A percentile compares a stretch with the other conserved stretches of the same genome.
phyloP scores from a whole-genome alignment of 2,888 invertebrate genomes.

The Drepana falcataria region DNA sequence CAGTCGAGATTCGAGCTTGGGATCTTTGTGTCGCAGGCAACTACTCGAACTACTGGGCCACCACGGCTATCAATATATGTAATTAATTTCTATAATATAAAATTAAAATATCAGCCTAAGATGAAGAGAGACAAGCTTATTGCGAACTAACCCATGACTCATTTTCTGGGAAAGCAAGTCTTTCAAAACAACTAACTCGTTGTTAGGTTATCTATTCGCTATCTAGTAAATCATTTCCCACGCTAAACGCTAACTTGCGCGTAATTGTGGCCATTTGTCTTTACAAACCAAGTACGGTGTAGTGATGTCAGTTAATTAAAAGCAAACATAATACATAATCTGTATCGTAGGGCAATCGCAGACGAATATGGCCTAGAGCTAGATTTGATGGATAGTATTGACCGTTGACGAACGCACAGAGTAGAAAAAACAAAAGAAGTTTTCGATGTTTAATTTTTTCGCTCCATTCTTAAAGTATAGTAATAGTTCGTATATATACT shows the following conservation, averaged over 20 bases:
- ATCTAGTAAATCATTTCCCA: constrained; percentile 56
- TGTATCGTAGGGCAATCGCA: constrained; percentile 51
- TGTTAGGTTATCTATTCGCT: constrained; percentile 23
- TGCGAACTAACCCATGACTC: background rate
- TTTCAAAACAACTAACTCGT: background rate
- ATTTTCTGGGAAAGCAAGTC: background rate
- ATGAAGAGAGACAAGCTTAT: background rate
- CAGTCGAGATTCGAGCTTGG: too few relatives aligned
- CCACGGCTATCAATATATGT: too few relatives aligned
- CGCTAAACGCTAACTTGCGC: constrained; percentile 35
- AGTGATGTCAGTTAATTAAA: constrained; percentile 64
- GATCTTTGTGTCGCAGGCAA: too few relatives aligned
- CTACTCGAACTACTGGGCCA: too few relatives aligned
- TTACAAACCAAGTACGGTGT: constrained; percentile 37
- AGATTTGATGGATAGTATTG: constrained; percentile 59
- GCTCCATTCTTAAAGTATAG: too few relatives aligned
- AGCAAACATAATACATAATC: constrained; percentile 58
- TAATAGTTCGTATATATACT: too few relatives aligned
- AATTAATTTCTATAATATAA: background rate
- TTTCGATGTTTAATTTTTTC: background rate
- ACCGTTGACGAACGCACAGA: constrained; percentile 33
- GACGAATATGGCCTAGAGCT: constrained; percentile 54
- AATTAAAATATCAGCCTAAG: background rate
- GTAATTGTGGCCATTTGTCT: constrained; percentile 34
- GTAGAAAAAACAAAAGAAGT: constrained; percentile 18